Conservation (phyloP, 2,888 invertebrate species). For the Artemia sp. region DNA sequence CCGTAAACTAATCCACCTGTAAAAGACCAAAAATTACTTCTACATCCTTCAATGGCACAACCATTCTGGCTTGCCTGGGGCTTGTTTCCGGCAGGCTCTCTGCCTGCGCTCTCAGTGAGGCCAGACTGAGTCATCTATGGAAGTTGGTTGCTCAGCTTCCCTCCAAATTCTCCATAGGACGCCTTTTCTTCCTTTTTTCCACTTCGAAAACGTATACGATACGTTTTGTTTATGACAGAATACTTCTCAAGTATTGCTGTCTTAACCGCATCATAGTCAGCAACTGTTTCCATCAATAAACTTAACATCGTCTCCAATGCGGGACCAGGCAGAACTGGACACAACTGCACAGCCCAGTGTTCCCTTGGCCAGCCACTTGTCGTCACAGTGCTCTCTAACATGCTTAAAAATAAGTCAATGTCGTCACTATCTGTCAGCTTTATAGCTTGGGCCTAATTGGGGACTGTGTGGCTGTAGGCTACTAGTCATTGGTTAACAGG, state of each 20-base stretch:
- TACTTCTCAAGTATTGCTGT: too few species aligned
- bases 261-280: not conserved
- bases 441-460: too few species aligned
- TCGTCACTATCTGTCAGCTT: not conserved
- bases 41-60: not conserved
- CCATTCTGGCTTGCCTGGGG: not conserved
- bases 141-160: not conserved
- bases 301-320: not conserved
- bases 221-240: too few species aligned
- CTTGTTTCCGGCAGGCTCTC: not conserved
- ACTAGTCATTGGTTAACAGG: too few species aligned
- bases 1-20: not conserved
- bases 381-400: slow-evolving; percentile 8
- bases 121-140: not conserved
- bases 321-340: not conserved
- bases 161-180: too few species aligned
- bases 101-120: not conserved
- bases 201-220: too few species aligned
- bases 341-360: not conserved
- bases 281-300: not conserved
- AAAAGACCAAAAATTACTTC: not conserved
- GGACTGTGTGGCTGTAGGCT: too few species aligned
- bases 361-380: slow-evolving; percentile 1
- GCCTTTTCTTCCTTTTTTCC: too few species aligned
- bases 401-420: not conserved